Evolutionary conservation across 1,140 invertebrate genomes (phyloP), one percentile per base, ranked within the genome.

Genomic region (Wiebesia pumilae): DNA sequence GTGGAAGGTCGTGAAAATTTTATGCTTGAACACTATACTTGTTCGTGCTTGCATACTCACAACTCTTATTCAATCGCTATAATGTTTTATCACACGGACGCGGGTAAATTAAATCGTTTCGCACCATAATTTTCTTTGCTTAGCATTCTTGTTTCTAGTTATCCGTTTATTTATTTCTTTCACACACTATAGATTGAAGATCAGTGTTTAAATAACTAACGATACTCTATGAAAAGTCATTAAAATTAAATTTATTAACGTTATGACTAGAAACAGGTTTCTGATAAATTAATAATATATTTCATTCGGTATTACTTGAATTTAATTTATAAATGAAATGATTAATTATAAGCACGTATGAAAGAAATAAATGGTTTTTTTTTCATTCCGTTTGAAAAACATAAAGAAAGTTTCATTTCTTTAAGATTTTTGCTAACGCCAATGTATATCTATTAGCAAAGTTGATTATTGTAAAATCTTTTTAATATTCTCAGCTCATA

Each of bases 21-120:
- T 21, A 69, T 16, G 58, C 38, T 19, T 27, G 16, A 12, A 33
- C 54, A 16, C 54, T 79, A 35, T 35, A 27, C 58, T 24, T 62
- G 38, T 4, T 1, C 40, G 35, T 30, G 27, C 24, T 6, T 30
- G 3, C 16, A 27, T 43, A 81, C 58, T 10, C 7, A 43, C 1
- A 67, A 43, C 43, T 24, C n/a, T 67, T 51, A 82, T 71, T 69
- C 38, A 82, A 82, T 82, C 27, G 30, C 62, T 33, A 67, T 82
- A 82, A 71, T 71, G 81, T 65, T 67, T 82, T 58, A 83, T 83
- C 67, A 38, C 69, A 47, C 40, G 54, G 40, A 40, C 19, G 65
- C 65, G 38, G 24, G 43, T 82, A 40, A 82, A 82, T 82, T 38
- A 82, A 82, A 82, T 47, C 65, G 65, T 82, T 82, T 82, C 54